Evolutionary conservation across 2,797 vertebrate genomes (phyloP).

Genomic region (Onychomys torridus): DNA sequence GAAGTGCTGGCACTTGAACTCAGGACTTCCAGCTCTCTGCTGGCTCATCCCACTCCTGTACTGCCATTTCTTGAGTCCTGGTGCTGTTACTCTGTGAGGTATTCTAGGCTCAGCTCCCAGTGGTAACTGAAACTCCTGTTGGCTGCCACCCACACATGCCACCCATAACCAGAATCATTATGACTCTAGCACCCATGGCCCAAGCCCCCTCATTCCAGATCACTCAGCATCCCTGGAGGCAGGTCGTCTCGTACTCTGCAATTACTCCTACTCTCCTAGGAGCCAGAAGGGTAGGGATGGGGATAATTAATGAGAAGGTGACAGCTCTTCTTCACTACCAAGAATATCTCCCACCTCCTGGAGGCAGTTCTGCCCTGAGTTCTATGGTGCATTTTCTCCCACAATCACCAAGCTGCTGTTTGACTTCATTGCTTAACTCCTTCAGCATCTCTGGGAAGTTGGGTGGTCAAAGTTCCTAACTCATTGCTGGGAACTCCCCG

Average conservation of each 20-base stretch:
- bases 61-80: neutral
- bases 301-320: constrained; percentile 76
- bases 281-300: constrained; percentile 51
- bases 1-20: neutral
- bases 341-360: constrained; percentile 69
- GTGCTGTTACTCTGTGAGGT: neutral
- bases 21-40: neutral
- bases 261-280: constrained; percentile 79
- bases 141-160: constrained; percentile 22
- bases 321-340: constrained; percentile 64
- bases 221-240: constrained; percentile 50
- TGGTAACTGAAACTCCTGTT: neutral
- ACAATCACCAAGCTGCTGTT: neutral
- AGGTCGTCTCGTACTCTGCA: constrained; percentile 54
- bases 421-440: constrained; percentile 19
- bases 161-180: constrained; percentile 21
- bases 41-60: neutral
- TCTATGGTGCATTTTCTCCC: neutral
- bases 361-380: constrained; percentile 28
- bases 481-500: neutral
- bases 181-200: neutral
- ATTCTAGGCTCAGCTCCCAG: neutral
- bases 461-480: neutral
- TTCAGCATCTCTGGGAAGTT: neutral
- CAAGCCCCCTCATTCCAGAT: constrained; percentile 31